A percentile compares a stretch with the other conserved stretches of the same genome.
These are phyloP conservation scores for Trissolcus japonicus DNA, from an alignment of 2,888 invertebrate genomes.

Conservation along the genomic window DNA sequence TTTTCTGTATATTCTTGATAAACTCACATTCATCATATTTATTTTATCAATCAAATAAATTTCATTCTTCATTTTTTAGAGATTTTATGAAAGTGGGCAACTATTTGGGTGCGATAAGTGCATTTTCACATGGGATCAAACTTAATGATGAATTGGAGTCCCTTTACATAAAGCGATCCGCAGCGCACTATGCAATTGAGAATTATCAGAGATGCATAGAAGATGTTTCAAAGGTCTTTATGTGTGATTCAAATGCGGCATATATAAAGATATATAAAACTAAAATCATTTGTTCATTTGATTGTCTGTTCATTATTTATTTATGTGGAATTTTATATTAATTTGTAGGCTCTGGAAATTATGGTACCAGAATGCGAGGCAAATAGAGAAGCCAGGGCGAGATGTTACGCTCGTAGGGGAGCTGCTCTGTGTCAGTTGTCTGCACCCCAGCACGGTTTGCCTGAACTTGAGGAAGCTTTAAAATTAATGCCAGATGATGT, in stretches of 20 bases:
- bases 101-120: conserved; percentile 88
- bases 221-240: conserved; percentile 80
- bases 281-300: conserved; percentile 6
- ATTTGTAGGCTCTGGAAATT: conserved; percentile 81
- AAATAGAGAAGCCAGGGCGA: conserved; percentile 84
- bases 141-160: conserved; percentile 84
- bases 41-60: too few relatives aligned
- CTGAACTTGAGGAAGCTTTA: conserved; percentile 85
- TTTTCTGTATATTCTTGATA: not conserved
- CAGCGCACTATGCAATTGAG: conserved; percentile 86
- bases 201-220: conserved; percentile 85
- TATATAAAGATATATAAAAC: too few relatives aligned
- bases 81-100: conserved; percentile 86
- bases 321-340: not conserved
- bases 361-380: conserved; percentile 84
- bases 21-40: not conserved
- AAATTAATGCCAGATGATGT: conserved; percentile 75
- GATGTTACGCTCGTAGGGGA: conserved; percentile 86
- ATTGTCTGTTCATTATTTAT: not conserved
- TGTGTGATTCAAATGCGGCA: too few relatives aligned
- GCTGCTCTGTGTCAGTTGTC: conserved; percentile 85
- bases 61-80: conserved; percentile 69
- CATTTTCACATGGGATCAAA: conserved; percentile 87
- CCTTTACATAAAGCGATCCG: conserved; percentile 86
- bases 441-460: conserved; percentile 82